These are phyloP conservation scores for Tipula vernalis DNA, from an alignment of 2,888 invertebrate genomes.

Conservation along the genomic window DNA sequence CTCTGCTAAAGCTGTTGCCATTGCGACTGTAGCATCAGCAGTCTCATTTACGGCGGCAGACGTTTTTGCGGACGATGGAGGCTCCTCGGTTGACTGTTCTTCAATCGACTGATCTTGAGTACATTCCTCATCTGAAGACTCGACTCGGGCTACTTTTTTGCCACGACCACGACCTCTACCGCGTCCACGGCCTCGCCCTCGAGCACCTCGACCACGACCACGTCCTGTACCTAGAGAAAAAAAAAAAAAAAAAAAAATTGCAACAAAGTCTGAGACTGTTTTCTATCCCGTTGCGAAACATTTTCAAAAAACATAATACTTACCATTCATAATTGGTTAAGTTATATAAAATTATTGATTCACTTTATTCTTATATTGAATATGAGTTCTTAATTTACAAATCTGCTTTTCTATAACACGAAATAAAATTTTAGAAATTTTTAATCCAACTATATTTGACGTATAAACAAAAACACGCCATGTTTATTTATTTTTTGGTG, in stretches of 20 bases:
- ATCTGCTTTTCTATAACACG: not conserved
- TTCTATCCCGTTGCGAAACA: not conserved
- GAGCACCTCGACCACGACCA: constrained; percentile 40
- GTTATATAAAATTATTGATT: not conserved
- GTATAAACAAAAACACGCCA: not conserved
- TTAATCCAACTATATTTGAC: not conserved
- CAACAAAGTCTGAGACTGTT: not conserved
- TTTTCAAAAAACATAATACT: not conserved
- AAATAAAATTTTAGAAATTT: not conserved
- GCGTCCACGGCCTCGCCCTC: constrained; percentile 65
- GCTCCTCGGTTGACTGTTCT: constrained; percentile 27
- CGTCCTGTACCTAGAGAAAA: constrained; percentile 24
- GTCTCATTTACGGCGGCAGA: constrained; percentile 14
- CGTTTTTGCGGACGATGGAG: constrained; percentile 22
- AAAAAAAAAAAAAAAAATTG: not conserved
- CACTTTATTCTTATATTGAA: not conserved
- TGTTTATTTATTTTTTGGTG: not conserved
- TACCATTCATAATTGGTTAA: not conserved
- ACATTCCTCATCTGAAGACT: constrained; percentile 47
- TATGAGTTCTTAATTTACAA: not conserved
- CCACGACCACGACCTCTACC: constrained; percentile 65
- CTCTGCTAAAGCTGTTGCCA: constrained; percentile 30
- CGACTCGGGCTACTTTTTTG: constrained; percentile 53
- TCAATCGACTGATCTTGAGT: constrained; percentile 31
- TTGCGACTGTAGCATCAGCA: constrained; percentile 20